These are phyloP conservation scores for Belonocnema kinseyi DNA, from an alignment of 1,140 invertebrate genomes.

Conservation along the genomic window DNA sequence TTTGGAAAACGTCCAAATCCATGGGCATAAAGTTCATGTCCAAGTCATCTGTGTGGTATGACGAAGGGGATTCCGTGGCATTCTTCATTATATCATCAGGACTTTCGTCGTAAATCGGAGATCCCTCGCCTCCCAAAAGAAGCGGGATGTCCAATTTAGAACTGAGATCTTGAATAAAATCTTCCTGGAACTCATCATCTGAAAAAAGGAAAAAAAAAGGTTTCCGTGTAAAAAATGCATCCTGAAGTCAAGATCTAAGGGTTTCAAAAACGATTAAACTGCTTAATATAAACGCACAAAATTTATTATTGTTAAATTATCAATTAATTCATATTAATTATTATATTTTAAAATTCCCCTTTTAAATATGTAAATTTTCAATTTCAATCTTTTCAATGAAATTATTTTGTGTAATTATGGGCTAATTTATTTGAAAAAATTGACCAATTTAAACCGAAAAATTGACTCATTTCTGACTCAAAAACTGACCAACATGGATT, in stretches of 20 bases:
- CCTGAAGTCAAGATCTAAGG: background rate
- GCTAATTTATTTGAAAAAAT: too few species aligned
- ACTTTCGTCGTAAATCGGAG: slow-evolving; percentile 47
- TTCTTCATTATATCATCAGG: slow-evolving; percentile 57
- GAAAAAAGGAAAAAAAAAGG: slow-evolving; percentile 46
- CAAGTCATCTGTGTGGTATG: slow-evolving; percentile 38
- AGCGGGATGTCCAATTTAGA: slow-evolving; percentile 64
- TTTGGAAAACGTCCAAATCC: slow-evolving; percentile 16
- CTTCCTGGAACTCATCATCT: slow-evolving; percentile 52
- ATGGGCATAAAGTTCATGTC: slow-evolving; percentile 36
- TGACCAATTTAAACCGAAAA: too few species aligned
- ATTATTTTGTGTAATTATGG: too few species aligned
- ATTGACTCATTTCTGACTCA: too few species aligned
- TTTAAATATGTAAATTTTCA: too few species aligned
- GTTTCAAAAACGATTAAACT: too few species aligned
- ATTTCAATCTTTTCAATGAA: too few species aligned
- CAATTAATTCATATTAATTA: too few species aligned
- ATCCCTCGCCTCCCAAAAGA: slow-evolving; percentile 52
- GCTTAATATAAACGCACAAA: too few species aligned
- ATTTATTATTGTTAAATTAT: too few species aligned
- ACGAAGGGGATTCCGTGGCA: slow-evolving; percentile 18
- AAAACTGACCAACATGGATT: too few species aligned
- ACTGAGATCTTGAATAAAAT: slow-evolving; percentile 64
- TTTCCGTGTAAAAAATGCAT: background rate
- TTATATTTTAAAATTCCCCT: too few species aligned